A percentile compares a stretch with the other conserved stretches of the same genome.
These are phyloP conservation scores for Drosophila busckii DNA, from an alignment of 1,140 invertebrate species.

Conservation along the genomic window DNA sequence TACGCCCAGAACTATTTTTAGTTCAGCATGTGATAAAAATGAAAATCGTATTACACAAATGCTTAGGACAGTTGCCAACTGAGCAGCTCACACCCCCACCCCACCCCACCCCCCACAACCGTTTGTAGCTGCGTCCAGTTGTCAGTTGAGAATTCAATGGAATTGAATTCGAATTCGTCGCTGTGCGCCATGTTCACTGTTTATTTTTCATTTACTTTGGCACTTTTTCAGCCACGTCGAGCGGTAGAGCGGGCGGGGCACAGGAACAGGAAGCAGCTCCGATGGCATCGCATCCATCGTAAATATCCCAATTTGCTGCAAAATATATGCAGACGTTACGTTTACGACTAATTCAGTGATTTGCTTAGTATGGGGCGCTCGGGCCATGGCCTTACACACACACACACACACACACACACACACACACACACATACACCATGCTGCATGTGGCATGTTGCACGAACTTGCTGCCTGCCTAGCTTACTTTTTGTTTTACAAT, in stretches of 20 bases:
- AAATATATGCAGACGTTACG: no score
- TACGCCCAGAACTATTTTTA: slow-evolving; percentile 29
- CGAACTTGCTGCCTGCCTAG: not conserved
- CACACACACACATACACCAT: no score
- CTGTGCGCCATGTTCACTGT: slow-evolving; percentile 69
- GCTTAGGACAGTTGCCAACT: slow-evolving; percentile 41
- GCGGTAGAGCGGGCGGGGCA: no score
- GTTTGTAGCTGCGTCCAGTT: not conserved
- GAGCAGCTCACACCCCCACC: slow-evolving; percentile 24
- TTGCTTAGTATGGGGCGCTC: no score
- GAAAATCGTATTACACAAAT: slow-evolving; percentile 53
- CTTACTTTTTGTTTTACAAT: slow-evolving; percentile 34
- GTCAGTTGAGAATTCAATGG: slow-evolving; percentile 71
- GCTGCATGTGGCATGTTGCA: not conserved
- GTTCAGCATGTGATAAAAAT: slow-evolving; percentile 61
- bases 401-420: no score
- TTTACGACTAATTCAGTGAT: no score
- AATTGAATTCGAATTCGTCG: no score
- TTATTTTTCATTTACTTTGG: slow-evolving; percentile 77
- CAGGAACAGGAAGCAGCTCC: no score
- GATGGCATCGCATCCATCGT: no score
- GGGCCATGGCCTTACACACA: no score
- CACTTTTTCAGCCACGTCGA: slow-evolving; percentile 56
- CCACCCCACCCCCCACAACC: not conserved
- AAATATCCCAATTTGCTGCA: no score